A percentile compares a stretch with the other conserved stretches of the same genome.
Conservation (phyloP, 2,888 invertebrate species). For the Ormyrus labotus region DNA sequence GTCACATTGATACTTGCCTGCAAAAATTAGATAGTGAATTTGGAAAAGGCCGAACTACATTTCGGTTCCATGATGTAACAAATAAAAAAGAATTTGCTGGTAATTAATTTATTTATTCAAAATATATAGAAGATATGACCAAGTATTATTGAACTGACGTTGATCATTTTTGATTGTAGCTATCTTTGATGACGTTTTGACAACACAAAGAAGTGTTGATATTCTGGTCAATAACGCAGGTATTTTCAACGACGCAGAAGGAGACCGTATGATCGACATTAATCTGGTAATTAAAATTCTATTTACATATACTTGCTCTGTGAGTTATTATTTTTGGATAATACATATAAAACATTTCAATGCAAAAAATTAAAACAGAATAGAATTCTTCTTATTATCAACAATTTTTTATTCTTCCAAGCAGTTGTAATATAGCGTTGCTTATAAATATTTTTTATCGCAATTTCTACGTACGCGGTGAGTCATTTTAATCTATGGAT, state of each 20-base stretch:
- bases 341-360: neutral
- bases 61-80: conserved; percentile 36
- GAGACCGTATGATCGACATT: conserved; percentile 36
- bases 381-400: neutral
- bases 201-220: conserved; percentile 15
- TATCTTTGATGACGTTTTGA: conserved; percentile 9
- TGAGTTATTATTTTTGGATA: neutral
- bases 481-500: no score
- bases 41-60: conserved; percentile 18
- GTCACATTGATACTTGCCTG: neutral
- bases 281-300: conserved; percentile 22
- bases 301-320: no score
- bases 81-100: conserved; percentile 10
- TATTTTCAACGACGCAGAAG: conserved; percentile 21
- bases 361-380: neutral
- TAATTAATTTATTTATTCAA: conserved; percentile 8
- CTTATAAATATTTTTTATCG: no score
- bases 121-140: neutral
- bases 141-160: neutral
- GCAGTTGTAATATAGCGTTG: no score
- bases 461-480: no score
- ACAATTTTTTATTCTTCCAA: no score
- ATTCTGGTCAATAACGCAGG: conserved; percentile 41
- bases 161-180: neutral
- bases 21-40: conserved; percentile 8